Percentiles rank a stretch among this genome's conserved stretches.
phyloP scores from a whole-genome alignment of 1,140 invertebrate species.

The Drosophila quadrilineata region DNA sequence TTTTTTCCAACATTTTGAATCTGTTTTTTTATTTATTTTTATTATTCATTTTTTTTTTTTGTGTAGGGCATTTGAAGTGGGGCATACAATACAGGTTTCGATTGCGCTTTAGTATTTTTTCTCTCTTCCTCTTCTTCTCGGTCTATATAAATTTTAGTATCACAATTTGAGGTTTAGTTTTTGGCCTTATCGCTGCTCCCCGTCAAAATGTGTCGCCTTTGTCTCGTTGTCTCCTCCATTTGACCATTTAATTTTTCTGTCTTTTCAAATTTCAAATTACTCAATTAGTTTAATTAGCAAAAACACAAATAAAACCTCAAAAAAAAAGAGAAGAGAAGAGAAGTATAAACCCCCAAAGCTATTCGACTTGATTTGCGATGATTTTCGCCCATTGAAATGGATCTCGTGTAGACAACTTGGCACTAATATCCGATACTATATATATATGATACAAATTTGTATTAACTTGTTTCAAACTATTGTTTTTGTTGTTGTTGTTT shows the following conservation, averaged over 20 bases:
- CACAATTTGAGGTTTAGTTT: conserved; percentile 22
- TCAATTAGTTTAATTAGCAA: conserved; percentile 79
- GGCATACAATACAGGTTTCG: conserved; percentile 51
- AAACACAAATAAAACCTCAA: too few relatives aligned
- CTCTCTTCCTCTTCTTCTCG: conserved; percentile 18
- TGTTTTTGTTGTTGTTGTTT: not conserved
- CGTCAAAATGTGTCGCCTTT: conserved; percentile 10
- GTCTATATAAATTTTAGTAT: too few relatives aligned
- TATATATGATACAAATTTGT: not conserved
- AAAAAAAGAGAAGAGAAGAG: too few relatives aligned
- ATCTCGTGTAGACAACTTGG: conserved; percentile 43
- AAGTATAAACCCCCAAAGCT: too few relatives aligned
- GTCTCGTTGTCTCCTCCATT: conserved; percentile 52
- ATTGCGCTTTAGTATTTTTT: conserved; percentile 43
- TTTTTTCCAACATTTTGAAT: too few relatives aligned
- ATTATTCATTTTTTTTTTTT: too few relatives aligned
- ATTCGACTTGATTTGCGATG: conserved; percentile 54
- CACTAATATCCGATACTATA: not conserved
- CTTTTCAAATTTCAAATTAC: conserved; percentile 66
- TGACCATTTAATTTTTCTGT: conserved; percentile 68
- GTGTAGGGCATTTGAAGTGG: too few relatives aligned
- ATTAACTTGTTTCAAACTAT: conserved; percentile 5
- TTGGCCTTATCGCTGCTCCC: conserved; percentile 25
- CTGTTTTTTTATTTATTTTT: too few relatives aligned
- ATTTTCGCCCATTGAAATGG: conserved; percentile 47